Evolutionary conservation across 1,140 invertebrate genomes (phyloP).

Genomic region (Pachypeltis micranthus): DNA sequence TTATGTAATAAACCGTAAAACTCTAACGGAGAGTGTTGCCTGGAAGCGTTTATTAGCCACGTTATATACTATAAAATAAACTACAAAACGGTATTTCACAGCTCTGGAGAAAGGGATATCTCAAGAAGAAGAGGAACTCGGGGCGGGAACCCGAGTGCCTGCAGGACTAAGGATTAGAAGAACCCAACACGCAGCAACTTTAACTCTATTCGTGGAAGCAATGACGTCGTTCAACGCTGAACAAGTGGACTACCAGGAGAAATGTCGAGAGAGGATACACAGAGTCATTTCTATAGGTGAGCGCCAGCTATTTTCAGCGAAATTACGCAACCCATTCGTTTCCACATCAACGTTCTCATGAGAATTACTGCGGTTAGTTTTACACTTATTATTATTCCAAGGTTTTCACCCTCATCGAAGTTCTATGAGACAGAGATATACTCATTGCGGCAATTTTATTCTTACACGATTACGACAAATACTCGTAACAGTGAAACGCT

Average conservation of each 20-base stretch:
- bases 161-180: slow-evolving; percentile 27
- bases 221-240: slow-evolving; percentile 27
- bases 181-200: slow-evolving; percentile 27
- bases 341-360: no score
- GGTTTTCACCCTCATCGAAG: no score
- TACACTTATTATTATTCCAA: no score
- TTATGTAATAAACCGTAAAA: background rate
- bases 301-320: no score
- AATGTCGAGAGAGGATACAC: slow-evolving; percentile 29
- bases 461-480: no score
- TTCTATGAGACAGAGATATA: no score
- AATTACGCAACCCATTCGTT: no score
- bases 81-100: slow-evolving; percentile 20
- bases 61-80: no score
- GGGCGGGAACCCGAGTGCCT: slow-evolving; percentile 12
- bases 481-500: no score
- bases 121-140: slow-evolving; percentile 27
- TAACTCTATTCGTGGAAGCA: slow-evolving; percentile 28
- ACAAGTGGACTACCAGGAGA: slow-evolving; percentile 29
- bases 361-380: no score
- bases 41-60: no score
- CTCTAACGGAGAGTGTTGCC: background rate
- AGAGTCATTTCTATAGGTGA: slow-evolving; percentile 28
- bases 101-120: slow-evolving; percentile 26
- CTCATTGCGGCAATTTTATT: no score